A percentile compares a stretch with the other conserved stretches of the same genome.
Conservation (phyloP, 2,888 invertebrate species). For the Leptinotarsa haldemani region DNA sequence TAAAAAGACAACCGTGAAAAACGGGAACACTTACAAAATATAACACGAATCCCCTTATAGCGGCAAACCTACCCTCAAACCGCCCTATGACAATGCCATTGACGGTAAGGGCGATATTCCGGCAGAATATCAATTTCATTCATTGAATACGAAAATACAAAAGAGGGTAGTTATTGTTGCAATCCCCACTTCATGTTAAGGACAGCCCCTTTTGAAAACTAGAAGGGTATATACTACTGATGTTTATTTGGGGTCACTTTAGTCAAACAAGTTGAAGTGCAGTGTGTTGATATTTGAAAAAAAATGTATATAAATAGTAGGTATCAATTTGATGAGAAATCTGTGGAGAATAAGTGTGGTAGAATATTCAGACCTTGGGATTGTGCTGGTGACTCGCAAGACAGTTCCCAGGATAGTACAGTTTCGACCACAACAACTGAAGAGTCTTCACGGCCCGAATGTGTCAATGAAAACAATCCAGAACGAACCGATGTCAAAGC, state of each 20-base stretch:
- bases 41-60: constrained; percentile 53
- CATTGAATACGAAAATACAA: constrained; percentile 60
- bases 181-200: constrained; percentile 62
- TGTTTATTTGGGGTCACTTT: constrained; percentile 61
- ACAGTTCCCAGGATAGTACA: constrained; percentile 69
- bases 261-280: constrained; percentile 53
- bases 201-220: constrained; percentile 59
- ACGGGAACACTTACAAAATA: constrained; percentile 59
- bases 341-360: constrained; percentile 48
- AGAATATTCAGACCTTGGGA: constrained; percentile 59
- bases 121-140: constrained; percentile 62
- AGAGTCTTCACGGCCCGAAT: background rate
- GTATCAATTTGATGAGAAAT: constrained; percentile 38
- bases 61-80: constrained; percentile 47
- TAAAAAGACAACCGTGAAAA: constrained; percentile 64
- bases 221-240: constrained; percentile 59
- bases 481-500: constrained; percentile 24
- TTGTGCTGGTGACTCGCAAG: constrained; percentile 26
- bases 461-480: background rate
- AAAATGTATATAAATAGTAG: constrained; percentile 49
- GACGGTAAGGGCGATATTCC: constrained; percentile 57
- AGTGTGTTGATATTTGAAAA: constrained; percentile 21
- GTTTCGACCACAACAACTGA: constrained; percentile 70
- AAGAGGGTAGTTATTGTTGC: constrained; percentile 64
- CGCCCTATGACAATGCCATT: constrained; percentile 51